phyloP scores from a whole-genome alignment of 2,113 vertebrate species.

The Panurus biarmicus region DNA sequence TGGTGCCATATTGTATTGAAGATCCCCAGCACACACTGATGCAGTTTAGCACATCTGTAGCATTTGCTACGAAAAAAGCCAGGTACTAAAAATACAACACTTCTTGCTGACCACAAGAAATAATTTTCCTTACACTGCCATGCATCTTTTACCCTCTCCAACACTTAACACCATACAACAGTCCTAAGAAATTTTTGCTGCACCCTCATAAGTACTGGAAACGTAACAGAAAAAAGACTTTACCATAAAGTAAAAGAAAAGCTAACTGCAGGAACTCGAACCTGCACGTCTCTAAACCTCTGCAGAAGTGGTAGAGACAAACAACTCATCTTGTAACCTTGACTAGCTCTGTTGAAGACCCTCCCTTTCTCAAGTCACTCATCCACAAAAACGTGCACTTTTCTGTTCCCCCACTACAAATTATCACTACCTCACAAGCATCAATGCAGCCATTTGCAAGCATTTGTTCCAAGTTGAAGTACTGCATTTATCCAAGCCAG shows the following conservation, averaged over 20 bases:
- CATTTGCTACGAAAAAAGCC: not conserved
- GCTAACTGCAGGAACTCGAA: not conserved
- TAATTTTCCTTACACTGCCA: not conserved
- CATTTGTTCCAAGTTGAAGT: not conserved
- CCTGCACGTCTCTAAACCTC: rapidly evolving
- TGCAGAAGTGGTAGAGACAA: not conserved
- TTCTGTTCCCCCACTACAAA: not conserved
- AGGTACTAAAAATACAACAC: not conserved
- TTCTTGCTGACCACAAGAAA: not conserved
- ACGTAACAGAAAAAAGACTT: not conserved
- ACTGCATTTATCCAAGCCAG: not conserved
- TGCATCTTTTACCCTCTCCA: not conserved
- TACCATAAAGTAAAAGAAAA: not conserved
- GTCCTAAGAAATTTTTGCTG: not conserved
- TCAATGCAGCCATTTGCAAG: not conserved
- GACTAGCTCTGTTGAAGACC: not conserved
- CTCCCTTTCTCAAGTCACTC: not conserved
- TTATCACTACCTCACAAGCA: not conserved
- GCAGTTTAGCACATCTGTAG: not conserved
- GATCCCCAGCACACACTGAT: not conserved
- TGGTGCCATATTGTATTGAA: not conserved
- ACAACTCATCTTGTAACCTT: not conserved
- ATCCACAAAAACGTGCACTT: not conserved
- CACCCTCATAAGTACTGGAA: not conserved
- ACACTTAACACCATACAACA: not conserved